phyloP scores from a whole-genome alignment of 2,797 vertebrate genomes.

The Artibeus jamaicensis region DNA sequence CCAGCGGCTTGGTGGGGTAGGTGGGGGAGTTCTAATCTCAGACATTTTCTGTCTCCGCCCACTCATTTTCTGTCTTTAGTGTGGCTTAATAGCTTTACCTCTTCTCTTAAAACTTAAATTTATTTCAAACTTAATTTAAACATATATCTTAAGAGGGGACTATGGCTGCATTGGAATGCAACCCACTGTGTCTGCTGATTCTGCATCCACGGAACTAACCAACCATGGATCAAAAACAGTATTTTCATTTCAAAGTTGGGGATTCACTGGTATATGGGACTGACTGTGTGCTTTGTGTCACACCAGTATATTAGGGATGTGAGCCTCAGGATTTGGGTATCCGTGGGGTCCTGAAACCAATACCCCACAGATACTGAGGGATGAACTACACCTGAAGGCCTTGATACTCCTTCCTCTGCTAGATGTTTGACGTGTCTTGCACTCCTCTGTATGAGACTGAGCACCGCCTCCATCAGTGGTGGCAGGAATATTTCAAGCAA shows the following conservation, averaged over 20 bases:
- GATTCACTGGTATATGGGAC: neutral
- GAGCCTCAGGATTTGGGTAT: neutral
- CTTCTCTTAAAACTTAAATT: neutral
- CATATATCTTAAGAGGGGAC: neutral
- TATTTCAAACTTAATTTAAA: neutral
- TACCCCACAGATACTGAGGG: neutral
- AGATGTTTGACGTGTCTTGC: neutral
- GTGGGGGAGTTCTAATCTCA: neutral
- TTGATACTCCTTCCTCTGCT: neutral
- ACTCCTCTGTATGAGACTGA: neutral
- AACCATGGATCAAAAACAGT: neutral
- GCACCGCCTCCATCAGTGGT: neutral
- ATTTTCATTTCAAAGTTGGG: neutral
- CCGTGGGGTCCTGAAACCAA: neutral
- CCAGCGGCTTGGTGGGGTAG: too few relatives aligned
- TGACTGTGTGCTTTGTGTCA: neutral
- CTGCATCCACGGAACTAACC: neutral
- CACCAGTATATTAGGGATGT: neutral
- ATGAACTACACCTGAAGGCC: neutral
- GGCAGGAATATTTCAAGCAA: neutral
- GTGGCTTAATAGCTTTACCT: neutral
- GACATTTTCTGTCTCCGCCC: neutral
- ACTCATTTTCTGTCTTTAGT: neutral
- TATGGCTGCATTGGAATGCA: neutral
- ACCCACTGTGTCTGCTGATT: neutral